Conservation (phyloP, 1,140 invertebrate species). For the Eumaeus atala region DNA sequence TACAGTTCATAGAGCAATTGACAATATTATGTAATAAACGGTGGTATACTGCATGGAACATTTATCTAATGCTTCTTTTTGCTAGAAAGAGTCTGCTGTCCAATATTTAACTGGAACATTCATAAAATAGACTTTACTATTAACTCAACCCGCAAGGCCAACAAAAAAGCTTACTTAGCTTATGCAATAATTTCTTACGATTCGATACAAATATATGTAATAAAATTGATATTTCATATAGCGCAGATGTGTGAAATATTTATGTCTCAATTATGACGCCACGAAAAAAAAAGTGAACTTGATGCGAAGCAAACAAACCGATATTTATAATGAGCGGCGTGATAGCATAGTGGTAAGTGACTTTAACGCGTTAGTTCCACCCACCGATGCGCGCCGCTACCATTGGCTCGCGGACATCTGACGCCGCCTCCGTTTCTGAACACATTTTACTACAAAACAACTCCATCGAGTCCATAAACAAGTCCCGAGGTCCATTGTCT, state of each 20-base stretch:
- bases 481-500: conserved; percentile 66
- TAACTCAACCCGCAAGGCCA: neutral
- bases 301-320: conserved; percentile 24
- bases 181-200: neutral
- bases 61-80: no score
- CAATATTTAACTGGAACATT: no score
- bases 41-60: no score
- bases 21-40: no score
- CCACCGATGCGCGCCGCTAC: conserved; percentile 44
- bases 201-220: neutral
- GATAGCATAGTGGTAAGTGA: conserved; percentile 36
- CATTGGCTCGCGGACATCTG: conserved; percentile 45
- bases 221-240: conserved; percentile 3
- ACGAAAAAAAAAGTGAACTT: conserved; percentile 3
- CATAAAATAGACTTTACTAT: no score
- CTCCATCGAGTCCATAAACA: conserved; percentile 69
- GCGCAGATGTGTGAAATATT: neutral
- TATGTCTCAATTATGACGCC: conserved; percentile 15
- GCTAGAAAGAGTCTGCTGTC: no score
- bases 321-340: conserved; percentile 51
- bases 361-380: conserved; percentile 52
- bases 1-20: no score
- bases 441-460: conserved; percentile 63
- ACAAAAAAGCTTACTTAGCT: neutral
- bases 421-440: conserved; percentile 63